These are phyloP conservation scores for Eubasilissa regina DNA, from an alignment of 1,140 invertebrate species.

Conservation along the genomic window DNA sequence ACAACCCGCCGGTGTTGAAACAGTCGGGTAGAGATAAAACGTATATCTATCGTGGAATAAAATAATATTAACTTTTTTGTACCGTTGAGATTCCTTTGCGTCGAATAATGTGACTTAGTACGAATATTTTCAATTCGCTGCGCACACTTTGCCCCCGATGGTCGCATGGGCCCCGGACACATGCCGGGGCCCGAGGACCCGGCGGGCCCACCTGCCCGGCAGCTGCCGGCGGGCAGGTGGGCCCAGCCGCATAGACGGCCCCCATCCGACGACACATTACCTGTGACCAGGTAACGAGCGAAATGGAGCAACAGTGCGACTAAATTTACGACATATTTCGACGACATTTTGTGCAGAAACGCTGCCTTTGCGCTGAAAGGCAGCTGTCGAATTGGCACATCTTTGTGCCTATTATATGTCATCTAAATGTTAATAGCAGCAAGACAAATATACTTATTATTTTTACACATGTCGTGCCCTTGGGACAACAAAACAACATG, in stretches of 20 bases:
- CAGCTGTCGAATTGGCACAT: too few relatives aligned
- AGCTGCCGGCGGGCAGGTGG: slow-evolving; percentile 31
- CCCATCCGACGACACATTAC: slow-evolving; percentile 4
- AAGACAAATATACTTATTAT: too few relatives aligned
- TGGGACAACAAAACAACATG: too few relatives aligned
- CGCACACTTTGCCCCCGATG: not conserved
- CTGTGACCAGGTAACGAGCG: slow-evolving; percentile 34
- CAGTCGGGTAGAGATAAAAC: too few relatives aligned
- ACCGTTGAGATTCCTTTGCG: too few relatives aligned
- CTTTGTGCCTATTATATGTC: too few relatives aligned
- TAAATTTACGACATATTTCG: slow-evolving; percentile 2
- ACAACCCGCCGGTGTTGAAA: too few relatives aligned
- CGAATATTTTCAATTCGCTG: not conserved
- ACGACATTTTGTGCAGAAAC: not conserved
- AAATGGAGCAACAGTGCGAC: slow-evolving; percentile 21
- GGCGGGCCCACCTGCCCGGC: slow-evolving; percentile 26
- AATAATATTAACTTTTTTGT: too few relatives aligned
- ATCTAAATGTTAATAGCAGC: too few relatives aligned
- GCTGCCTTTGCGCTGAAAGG: not conserved
- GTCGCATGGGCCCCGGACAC: not conserved
- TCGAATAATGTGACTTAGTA: too few relatives aligned
- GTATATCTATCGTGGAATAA: too few relatives aligned
- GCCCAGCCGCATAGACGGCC: not conserved
- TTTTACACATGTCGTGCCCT: too few relatives aligned
- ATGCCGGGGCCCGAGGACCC: not conserved